phyloP scores from a whole-genome alignment of 2,113 vertebrate genomes.

The Vombatus ursinus region DNA sequence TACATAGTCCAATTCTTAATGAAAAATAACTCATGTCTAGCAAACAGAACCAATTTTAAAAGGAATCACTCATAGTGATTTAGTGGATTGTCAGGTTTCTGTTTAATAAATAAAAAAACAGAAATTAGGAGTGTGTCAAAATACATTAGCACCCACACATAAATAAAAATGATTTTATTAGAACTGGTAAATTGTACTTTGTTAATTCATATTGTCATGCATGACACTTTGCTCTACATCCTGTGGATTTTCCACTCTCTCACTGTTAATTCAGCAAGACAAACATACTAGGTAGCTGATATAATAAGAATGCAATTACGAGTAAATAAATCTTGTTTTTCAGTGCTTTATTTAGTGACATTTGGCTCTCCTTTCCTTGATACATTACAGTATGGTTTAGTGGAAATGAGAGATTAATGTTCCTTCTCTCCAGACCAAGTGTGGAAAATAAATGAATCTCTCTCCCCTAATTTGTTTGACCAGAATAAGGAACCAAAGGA shows the following conservation, averaged over 20 bases:
- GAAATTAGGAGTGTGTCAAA: slow-evolving; percentile 58
- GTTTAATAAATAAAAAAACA: slow-evolving; percentile 72
- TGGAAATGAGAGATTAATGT: slow-evolving; percentile 41
- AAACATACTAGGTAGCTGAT: slow-evolving; percentile 45
- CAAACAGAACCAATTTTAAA: slow-evolving; percentile 46
- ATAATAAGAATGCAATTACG: slow-evolving; percentile 50
- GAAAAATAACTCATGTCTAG: slow-evolving; percentile 45
- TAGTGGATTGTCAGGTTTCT: slow-evolving; percentile 61
- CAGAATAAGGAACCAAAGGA: background rate
- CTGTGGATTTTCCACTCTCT: slow-evolving; percentile 26
- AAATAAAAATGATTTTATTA: slow-evolving; percentile 69
- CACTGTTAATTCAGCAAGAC: slow-evolving; percentile 46
- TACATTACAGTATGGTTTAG: background rate
- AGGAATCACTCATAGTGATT: slow-evolving; percentile 50
- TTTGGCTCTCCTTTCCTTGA: slow-evolving; percentile 30
- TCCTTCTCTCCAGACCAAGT: background rate
- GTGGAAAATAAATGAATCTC: background rate
- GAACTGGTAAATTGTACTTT: slow-evolving; percentile 56
- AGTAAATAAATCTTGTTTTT: slow-evolving; percentile 55
- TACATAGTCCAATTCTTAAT: slow-evolving; percentile 8
- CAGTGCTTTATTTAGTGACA: background rate
- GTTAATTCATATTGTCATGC: slow-evolving; percentile 51
- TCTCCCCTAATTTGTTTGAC: background rate
- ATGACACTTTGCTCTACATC: slow-evolving; percentile 50
- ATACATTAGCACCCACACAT: slow-evolving; percentile 49